phyloP scores from a whole-genome alignment of 2,888 invertebrate species.

The Hirtodrosophila histrioides region DNA sequence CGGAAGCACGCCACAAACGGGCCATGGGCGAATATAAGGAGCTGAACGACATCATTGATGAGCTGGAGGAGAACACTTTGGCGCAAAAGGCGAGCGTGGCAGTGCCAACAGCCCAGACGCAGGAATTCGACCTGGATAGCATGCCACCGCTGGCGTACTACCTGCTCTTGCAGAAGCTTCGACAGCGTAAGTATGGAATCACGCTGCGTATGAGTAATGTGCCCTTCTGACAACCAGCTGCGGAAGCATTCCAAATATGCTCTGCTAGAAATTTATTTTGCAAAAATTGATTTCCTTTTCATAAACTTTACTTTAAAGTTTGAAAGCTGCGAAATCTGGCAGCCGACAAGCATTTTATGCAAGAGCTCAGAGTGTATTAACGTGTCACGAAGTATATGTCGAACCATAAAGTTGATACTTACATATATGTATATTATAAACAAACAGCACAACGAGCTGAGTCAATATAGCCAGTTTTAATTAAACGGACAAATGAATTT shows the following conservation, averaged over 20 bases:
- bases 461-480: not conserved
- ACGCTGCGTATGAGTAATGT: constrained; percentile 46
- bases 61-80: constrained; percentile 73
- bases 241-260: constrained; percentile 20
- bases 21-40: constrained; percentile 74
- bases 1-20: constrained; percentile 77
- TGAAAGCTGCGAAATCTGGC: constrained; percentile 1
- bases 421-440: too few species aligned
- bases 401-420: too few species aligned
- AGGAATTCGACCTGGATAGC: constrained; percentile 79
- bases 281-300: constrained; percentile 11
- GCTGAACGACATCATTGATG: constrained; percentile 76
- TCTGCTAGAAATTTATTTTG: constrained; percentile 4
- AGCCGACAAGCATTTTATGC: not conserved
- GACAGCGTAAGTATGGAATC: constrained; percentile 71
- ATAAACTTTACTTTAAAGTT: not conserved
- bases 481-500: too few species aligned
- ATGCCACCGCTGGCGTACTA: constrained; percentile 80
- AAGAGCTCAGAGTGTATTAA: not conserved
- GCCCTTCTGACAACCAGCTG: constrained; percentile 22
- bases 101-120: constrained; percentile 42
- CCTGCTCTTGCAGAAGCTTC: constrained; percentile 77
- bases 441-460: too few species aligned
- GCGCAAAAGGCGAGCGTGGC: constrained; percentile 50
- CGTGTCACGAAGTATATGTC: too few species aligned